Evolutionary conservation across 2,797 vertebrate species (phyloP), one percentile per base, ranked within the genome.

Genomic region (Huso huso): DNA sequence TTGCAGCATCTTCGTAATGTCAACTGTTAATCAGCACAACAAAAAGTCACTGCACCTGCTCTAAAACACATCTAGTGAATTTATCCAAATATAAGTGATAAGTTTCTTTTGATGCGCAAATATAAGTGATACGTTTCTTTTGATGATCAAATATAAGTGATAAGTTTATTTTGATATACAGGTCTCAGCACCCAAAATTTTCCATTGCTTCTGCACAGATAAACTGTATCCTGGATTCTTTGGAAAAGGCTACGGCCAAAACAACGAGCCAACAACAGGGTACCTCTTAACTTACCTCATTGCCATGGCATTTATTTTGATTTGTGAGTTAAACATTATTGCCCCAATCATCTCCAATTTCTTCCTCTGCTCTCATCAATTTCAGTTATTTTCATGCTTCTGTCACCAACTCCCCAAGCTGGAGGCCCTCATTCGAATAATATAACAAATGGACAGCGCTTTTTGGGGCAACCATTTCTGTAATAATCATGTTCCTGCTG

Each of bases 321-420:
- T 89, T 62, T 85, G 90, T 90, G 51, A 89, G 6, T 77, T 91
- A 60, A 84, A 92, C 68, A 69, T 49, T 62, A 87, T 88, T 7
- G 88, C 87, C 4, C 74, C 80, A 18, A 75, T 89, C 69, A 89
- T 89, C 72, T 90, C 88, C 63, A 92, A 90, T 74, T 90, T 91
- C 76, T 91, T 90, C 78, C 78, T 92, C 48, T 91, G 87, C 59
- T 88, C 84, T 90, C 49, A 87, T 90, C 75, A 93, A 90, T 81
- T 90, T 91, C 70, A 88, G 86, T 70, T 92, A 86, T 70, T 91
- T 92, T 72, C 87, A 91, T 3, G 83, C 88, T 2, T 90, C 87
- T 3, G 78, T 89, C 72, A 90, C 85, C 15, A 88, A 88, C 75
- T 88, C 83, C 0, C 89, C 88, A 6, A 88, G 87, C 3, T 92